A percentile compares a stretch with the other conserved stretches of the same genome.
These are phyloP conservation scores for Donacobius atricapilla DNA, from an alignment of 2,113 vertebrate genomes.

Conservation along the genomic window DNA sequence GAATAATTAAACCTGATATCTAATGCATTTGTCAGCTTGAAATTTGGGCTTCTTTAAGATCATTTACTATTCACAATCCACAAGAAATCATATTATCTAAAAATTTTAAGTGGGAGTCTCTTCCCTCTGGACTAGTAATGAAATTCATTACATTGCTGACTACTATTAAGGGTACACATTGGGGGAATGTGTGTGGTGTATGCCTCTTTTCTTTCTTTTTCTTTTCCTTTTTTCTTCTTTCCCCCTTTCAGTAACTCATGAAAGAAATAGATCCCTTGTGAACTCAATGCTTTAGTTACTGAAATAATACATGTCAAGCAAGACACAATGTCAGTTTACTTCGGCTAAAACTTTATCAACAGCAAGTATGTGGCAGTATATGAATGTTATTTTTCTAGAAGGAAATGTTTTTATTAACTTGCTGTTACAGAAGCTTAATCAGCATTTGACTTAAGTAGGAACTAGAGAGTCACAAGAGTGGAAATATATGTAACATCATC, in stretches of 20 bases:
- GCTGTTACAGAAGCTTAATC: not conserved
- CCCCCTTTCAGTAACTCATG: not conserved
- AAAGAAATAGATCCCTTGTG: not conserved
- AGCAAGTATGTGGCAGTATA: not conserved
- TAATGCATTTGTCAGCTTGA: not conserved
- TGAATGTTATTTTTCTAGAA: not conserved
- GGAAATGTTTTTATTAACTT: not conserved
- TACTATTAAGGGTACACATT: not conserved
- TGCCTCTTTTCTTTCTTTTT: no score
- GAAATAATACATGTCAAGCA: not conserved
- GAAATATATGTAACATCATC: not conserved
- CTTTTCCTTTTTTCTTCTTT: not conserved
- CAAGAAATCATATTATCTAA: not conserved
- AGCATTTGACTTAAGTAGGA: not conserved
- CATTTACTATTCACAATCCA: not conserved
- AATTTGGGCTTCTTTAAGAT: not conserved
- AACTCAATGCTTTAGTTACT: not conserved
- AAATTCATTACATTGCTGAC: not conserved
- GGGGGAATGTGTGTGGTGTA: no score
- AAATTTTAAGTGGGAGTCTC: not conserved
- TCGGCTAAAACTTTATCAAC: not conserved
- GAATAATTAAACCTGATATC: not conserved
- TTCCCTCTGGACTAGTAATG: not conserved
- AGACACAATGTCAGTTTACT: not conserved
- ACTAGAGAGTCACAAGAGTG: not conserved